Base-by-base conservation (phyloP, 2,797 vertebrate genomes). In the Strix occidentalis region DNA sequence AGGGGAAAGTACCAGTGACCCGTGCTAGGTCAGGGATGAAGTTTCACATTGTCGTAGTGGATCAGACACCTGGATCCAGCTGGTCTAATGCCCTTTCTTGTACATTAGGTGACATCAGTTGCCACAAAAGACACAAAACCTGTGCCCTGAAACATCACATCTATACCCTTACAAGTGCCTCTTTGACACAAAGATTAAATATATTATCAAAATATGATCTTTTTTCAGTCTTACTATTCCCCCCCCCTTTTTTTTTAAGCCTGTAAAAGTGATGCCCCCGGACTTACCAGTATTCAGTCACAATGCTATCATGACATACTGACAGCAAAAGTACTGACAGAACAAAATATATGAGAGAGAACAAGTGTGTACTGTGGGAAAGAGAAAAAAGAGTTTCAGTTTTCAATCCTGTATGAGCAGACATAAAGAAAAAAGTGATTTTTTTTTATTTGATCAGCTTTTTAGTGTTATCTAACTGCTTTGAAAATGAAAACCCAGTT, bases 401-500 rank as follows among this genome's bases (percentile, higher is more conserved):
- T 87, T 87, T 88, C 33, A 65, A 1, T 48, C 43, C 9, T 51
- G 8, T 41, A 7, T 45, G 48, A 57, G 37, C 12, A 65, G 33
- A 77, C 6, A 6, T 18, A 23, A 82, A 83, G 48, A 51, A 56
- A 77, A 87, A 46, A 19, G 0, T 0, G 0, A 1, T 5, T 0
- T 16, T 69, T 69, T 82, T 68, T 51, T 12, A 48, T 56, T 89
- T 63, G n/a, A 33, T 37, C 10, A 10, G 4, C 15, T 53, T 58
- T 91, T 37, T 37, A 39, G 8, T 66, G 31, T 68, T 66, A 5
- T 17, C 28, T 64, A 45, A 10, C 11, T 43, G 16, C 29, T 61
- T 93, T 84, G 45, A 65, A 87, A 92, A 71, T 20, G 46, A 41
- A 81, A 77, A 57, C 45, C 21, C 6, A 37, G 4, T 53, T 79